These are phyloP conservation scores for Salarias fasciatus DNA, from an alignment of 2,797 vertebrate species.

Conservation along the genomic window DNA sequence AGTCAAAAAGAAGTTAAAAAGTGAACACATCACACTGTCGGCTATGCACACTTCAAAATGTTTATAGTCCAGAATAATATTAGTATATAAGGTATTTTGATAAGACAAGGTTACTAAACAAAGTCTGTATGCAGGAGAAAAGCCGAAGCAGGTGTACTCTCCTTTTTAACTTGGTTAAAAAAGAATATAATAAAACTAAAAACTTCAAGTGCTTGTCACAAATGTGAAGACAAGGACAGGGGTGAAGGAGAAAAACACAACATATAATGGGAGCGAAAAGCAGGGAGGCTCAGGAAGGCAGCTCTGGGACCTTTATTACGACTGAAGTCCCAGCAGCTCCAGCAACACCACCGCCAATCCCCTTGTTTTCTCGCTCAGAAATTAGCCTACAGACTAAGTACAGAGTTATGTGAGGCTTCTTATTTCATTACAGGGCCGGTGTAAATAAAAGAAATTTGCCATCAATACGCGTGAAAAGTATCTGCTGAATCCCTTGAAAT, in stretches of 20 bases:
- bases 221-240: constrained; percentile 16
- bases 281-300: constrained; percentile 38
- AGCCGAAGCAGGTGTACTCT: background rate
- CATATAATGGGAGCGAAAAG: constrained; percentile 49
- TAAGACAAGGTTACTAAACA: background rate
- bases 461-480: constrained; percentile 87
- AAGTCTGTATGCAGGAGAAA: background rate
- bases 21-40: too few relatives aligned
- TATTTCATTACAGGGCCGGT: constrained; percentile 84
- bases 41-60: too few relatives aligned
- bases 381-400: constrained; percentile 83
- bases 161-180: background rate
- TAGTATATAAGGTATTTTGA: background rate
- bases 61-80: background rate
- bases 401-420: constrained; percentile 81
- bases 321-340: constrained; percentile 70
- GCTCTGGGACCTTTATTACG: constrained; percentile 75
- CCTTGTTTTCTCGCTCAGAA: constrained; percentile 75
- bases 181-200: background rate
- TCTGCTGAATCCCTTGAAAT: constrained; percentile 90
- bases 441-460: constrained; percentile 90
- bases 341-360: constrained; percentile 33
- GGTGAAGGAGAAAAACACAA: constrained; percentile 38
- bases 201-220: constrained; percentile 13
- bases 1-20: too few relatives aligned